Percentiles rank a stretch among this genome's conserved stretches.
Conservation (phyloP, 2,113 vertebrate species). For the Nanorana parkeri region DNA sequence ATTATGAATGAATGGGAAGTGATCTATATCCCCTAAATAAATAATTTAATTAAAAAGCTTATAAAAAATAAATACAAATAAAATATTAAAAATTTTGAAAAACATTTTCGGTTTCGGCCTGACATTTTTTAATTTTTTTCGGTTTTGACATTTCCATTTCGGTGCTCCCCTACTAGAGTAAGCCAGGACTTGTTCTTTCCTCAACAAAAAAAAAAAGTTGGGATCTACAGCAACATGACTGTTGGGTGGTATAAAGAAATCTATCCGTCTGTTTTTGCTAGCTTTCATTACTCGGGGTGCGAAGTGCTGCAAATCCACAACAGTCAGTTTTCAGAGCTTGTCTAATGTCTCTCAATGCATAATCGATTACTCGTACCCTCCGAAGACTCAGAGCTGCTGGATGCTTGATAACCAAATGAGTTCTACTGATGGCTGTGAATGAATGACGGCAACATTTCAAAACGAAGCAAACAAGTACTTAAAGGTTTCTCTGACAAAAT, state of each 20-base stretch:
- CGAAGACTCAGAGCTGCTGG: constrained; percentile 30
- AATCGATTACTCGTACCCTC: constrained; percentile 49
- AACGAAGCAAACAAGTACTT: constrained; percentile 18
- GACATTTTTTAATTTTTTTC: no score
- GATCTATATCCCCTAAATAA: no score
- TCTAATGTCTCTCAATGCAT: constrained; percentile 44
- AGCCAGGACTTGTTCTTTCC: no score
- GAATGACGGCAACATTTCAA: constrained; percentile 9
- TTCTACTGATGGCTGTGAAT: constrained; percentile 29
- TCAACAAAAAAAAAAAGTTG: no score
- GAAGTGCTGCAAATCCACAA: constrained; percentile 8
- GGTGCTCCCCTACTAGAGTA: no score
- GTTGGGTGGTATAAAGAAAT: not conserved
- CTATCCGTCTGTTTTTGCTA: constrained; percentile 32
- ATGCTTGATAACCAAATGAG: constrained; percentile 37
- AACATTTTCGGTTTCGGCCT: no score
- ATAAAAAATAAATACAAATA: no score
- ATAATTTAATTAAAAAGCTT: no score
- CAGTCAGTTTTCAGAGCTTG: constrained; percentile 36
- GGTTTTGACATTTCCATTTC: no score
- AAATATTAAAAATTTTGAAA: no score
- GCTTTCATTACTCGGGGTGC: constrained; percentile 18
- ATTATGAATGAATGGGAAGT: no score
- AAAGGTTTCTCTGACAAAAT: not conserved
- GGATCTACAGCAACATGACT: no score